Conservation (phyloP, 2,113 vertebrate species). For the Anarrhichthys ocellatus region DNA sequence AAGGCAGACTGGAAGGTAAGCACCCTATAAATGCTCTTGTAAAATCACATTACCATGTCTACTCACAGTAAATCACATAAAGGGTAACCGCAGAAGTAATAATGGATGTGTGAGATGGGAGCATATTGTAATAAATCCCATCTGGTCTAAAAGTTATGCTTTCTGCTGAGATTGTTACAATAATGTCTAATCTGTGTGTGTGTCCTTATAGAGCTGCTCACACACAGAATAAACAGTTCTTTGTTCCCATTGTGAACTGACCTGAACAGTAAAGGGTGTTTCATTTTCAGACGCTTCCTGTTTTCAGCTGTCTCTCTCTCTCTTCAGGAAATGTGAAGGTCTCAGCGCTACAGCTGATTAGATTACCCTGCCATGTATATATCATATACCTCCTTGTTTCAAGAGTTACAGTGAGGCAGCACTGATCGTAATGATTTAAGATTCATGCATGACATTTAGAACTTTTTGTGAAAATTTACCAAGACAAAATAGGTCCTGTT, state of each 20-base stretch:
- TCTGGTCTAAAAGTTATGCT: not conserved
- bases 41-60: not conserved
- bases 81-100: not conserved
- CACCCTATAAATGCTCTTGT: fast-evolving
- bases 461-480: not conserved
- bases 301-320: constrained; percentile 28
- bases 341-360: constrained; percentile 56
- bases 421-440: constrained; percentile 18
- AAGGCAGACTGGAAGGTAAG: not conserved
- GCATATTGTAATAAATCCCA: not conserved
- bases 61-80: not conserved
- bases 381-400: not conserved
- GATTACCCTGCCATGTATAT: constrained; percentile 65
- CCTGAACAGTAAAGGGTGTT: constrained; percentile 21
- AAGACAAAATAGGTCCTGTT: constrained; percentile 10
- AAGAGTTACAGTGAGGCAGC: constrained; percentile 1
- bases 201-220: constrained; percentile 8
- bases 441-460: constrained; percentile 6
- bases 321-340: constrained; percentile 37
- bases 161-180: not conserved
- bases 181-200: constrained; percentile 4
- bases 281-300: constrained; percentile 61
- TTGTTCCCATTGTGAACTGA: constrained; percentile 45
- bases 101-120: not conserved
- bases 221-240: constrained; percentile 12